Evolutionary conservation across 2,113 vertebrate species (phyloP), one percentile per base, ranked within the genome.

Genomic region (Reinhardtius hippoglossoides): DNA sequence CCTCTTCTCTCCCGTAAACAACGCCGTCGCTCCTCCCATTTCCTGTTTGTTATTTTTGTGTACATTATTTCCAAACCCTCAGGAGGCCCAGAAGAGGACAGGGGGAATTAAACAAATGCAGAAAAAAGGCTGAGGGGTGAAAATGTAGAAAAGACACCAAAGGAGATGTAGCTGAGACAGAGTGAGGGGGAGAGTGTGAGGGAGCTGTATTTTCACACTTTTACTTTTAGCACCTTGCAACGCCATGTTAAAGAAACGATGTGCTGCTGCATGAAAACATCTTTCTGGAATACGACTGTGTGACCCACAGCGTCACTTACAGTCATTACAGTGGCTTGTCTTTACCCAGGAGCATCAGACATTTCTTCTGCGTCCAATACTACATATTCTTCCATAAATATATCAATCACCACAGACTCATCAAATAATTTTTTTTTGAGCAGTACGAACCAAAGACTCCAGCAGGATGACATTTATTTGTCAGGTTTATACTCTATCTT

Each of bases 1-100:
- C 40, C 23, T 42, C 67, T 64, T 76, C 54, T 54, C 52, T 56
- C 63, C 31, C n/a, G 37, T 84, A 89, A 91, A 91, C 81, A 91
- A 89, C 86, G 66, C 24, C 3, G 82, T 72, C 15, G 56, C 78
- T 72, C 80, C 74, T 80, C 74, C 67, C 31, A 23, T 74, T 73
- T 13, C 46, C 26, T 5, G 18, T 62, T 76, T 87, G 82, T 76
- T 84, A 78, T 86, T 87, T 87, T 88, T 92, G 88, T 91, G 88
- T 90, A 83, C 85, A 90, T 91, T 89, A 87, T 88, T 84, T 77
- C 44, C 48, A 71, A 69, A 82, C 59, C 85, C 89, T 84, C 85
- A 31, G 74, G 89, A 81, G 80, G 82, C 84, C 68, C 65, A 58
- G 56, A 78, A 44, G 55, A 77, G 31, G 59, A 63, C 16, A 71